Base-by-base conservation (phyloP, 1,140 invertebrate genomes). In the Drosophila santomea region DNA sequence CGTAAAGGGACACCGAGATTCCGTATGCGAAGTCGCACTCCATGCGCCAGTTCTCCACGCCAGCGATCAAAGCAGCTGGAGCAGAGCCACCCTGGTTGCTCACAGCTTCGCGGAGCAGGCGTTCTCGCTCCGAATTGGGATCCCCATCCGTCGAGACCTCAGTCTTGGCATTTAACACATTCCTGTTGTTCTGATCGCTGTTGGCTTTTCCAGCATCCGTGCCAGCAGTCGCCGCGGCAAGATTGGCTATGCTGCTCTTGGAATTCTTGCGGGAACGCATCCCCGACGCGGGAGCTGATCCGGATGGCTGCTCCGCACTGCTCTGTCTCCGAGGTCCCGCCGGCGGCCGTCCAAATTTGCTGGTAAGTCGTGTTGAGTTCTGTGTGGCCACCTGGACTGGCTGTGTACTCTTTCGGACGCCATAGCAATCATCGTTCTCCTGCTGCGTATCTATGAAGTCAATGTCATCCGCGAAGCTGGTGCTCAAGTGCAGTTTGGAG, bases 401-500 rank as follows among this genome's bases (percentile, higher is more conserved):
- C 3, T 57, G 73, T 3, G 84, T 78, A 82, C 91, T 93, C 82
- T 84, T 91, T 73, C 93, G 91, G 17, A 93, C 90, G 23, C 92
- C 92, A 67, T 93, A 92, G n/a, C 92, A 91, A 66, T 94, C 94
- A 15, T 86, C 84, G 43, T 91, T 92, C 69, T 95, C 94, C 73
- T 95, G 94, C 69, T 94, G 93, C 50, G 94, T 95, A 81, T 96
- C 96, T 76, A 97, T 96, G 74, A 95, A 96, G 91, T 96, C 95
- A 23, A 96, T 95, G 84, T 96, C 96, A 38, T 95, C 93, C 61
- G 96, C 95, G 69, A 90, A 91, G 58, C 90, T 91, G 56, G 93
- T 94, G 69, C 94, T 95, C 50, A 96, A 92, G 91, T 95, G 95
- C 61, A 94, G 94, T 80, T 95, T 94, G 66, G 94, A 94, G 28